Evolutionary conservation across 1,140 invertebrate species (phyloP).

Genomic region (Atopsyche davidsoni): DNA sequence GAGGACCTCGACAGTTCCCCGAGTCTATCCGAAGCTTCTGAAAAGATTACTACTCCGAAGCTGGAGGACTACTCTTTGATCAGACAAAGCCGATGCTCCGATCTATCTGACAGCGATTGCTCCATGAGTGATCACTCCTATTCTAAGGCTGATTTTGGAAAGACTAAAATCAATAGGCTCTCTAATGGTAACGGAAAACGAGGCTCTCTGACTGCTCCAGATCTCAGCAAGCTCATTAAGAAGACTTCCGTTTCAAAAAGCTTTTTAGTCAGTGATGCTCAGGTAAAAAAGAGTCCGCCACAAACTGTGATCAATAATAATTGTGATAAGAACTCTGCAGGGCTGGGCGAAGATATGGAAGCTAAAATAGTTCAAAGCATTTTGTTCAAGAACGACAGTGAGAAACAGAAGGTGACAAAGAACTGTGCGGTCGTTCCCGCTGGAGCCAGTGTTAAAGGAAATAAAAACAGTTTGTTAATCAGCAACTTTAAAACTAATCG

Average conservation of each 20-base stretch:
- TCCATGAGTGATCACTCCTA: constrained; percentile 19
- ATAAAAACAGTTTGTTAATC: constrained; percentile 26
- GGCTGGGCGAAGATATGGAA: not conserved
- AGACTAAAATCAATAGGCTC: not conserved
- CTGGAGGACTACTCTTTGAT: no score
- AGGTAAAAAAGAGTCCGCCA: not conserved
- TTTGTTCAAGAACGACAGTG: constrained; percentile 15
- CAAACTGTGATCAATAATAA: not conserved
- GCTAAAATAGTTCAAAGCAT: constrained; percentile 10
- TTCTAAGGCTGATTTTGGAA: constrained; percentile 10
- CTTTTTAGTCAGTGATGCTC: not conserved
- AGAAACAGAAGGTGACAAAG: constrained; percentile 14
- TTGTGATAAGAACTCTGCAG: not conserved
- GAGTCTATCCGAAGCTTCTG: no score
- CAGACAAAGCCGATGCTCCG: constrained; percentile 5
- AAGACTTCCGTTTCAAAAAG: no score
- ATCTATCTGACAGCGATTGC: constrained; percentile 19
- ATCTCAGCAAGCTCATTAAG: no score
- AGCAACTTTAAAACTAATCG: constrained; percentile 19
- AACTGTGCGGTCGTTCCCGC: no score
- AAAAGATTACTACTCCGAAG: no score
- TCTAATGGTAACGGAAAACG: not conserved
- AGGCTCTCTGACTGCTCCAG: no score
- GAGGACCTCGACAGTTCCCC: no score
- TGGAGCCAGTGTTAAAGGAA: constrained; percentile 14